Base-by-base conservation (phyloP, 1,140 invertebrate species). In the Trypoxylus dichotomus region DNA sequence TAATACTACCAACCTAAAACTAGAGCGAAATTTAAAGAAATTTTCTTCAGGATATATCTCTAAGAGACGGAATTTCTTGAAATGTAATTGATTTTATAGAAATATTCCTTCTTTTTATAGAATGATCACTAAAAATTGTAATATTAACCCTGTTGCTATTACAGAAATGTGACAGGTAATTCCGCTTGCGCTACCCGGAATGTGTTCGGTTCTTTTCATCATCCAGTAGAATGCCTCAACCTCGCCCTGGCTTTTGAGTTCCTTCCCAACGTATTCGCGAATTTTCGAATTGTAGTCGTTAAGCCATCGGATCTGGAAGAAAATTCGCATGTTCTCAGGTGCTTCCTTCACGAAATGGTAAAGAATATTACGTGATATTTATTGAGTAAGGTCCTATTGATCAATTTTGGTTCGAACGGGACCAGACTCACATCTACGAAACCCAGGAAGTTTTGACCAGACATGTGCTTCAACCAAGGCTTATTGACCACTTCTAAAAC, bases 361-460 rank as follows among this genome's bases (percentile, higher is more conserved):
- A 37, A 7, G 0, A 37, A 37, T 43, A 83, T 88, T 87, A 94
- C 94, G 85, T 95, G 92, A 76, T 91, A 88, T 42, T 90, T 87
- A 68, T 92, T 95, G 8, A 99, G 88, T 82, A 98, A 87, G 68
- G 90, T 89, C 5, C 90, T 86, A 80, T 97, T 91, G 77, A 99
- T 95, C 76, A 99, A 87, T 85, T 97, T 98, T 0, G 91, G 93
- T 86, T 98, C 96, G 83, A 96, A 97, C 3, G 98, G 98, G 5
- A 99, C 93, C 41, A 98, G 86, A 10, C 97, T 98, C 0, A 97
- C 89, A 41, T 95, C 92, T 79, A 91, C 91, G 86, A 99, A 97
- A 78, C 89, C 89, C 10, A 93, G 85, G 83, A 91, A 94, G 75
- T 83, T 86, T 79, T 88, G 85, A 0, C 88, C 89, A 19, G 83